Evolutionary conservation across 2,113 vertebrate species (phyloP).

Genomic region (Vulpes ferrilata): DNA sequence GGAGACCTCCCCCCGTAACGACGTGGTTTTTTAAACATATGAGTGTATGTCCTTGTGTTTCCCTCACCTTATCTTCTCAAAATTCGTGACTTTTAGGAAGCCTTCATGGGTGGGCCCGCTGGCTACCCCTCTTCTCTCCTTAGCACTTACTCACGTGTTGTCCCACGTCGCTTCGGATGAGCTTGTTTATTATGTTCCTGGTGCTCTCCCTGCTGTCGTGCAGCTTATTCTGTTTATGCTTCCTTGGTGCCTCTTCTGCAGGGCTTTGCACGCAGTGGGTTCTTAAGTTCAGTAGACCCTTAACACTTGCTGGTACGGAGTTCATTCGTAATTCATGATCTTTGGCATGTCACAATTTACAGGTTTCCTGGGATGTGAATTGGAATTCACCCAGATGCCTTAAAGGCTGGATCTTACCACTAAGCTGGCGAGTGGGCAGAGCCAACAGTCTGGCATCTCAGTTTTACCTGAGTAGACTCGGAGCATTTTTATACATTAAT

Average conservation of each 20-base stretch:
- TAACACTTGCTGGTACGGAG: neutral
- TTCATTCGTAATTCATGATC: neutral
- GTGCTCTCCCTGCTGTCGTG: neutral
- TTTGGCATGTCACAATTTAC: neutral
- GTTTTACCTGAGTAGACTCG: neutral
- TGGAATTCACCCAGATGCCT: neutral
- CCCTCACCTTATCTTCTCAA: neutral
- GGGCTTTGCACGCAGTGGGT: neutral
- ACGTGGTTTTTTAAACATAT: neutral
- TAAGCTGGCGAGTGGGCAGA: neutral
- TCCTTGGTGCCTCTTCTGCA: neutral
- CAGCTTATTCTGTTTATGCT: neutral
- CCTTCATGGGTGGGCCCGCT: neutral
- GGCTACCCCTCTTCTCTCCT: neutral
- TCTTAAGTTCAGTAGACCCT: neutral
- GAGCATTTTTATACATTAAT: neutral
- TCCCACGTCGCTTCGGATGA: neutral
- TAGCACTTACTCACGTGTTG: neutral
- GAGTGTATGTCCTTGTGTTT: neutral
- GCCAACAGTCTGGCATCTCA: neutral
- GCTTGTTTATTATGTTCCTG: neutral
- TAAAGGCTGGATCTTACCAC: neutral
- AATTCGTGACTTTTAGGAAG: neutral
- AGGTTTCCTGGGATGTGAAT: neutral
- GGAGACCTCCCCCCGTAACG: neutral